A percentile compares a stretch with the other conserved stretches of the same genome.
These are phyloP conservation scores for Archilochus colubris DNA, from an alignment of 2,113 vertebrate species.

Conservation along the genomic window DNA sequence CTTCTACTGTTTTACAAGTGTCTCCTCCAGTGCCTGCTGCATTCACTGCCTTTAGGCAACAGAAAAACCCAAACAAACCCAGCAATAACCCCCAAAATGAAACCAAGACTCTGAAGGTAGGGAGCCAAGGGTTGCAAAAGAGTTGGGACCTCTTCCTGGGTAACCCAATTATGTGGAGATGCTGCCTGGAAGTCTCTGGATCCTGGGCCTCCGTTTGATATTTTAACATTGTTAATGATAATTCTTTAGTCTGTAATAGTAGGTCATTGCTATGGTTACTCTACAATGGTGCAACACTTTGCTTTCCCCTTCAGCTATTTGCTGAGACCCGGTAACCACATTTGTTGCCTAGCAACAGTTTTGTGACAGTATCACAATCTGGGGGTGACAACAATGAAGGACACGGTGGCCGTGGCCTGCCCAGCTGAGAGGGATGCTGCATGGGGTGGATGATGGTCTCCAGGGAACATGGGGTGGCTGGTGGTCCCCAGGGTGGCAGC, in stretches of 20 bases:
- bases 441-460: neutral
- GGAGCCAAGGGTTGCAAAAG: slow-evolving; percentile 14
- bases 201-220: slow-evolving; percentile 76
- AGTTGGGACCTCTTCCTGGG: slow-evolving; percentile 46
- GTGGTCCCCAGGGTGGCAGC: rapidly evolving
- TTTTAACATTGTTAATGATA: slow-evolving; percentile 85
- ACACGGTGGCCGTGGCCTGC: slow-evolving; percentile 62
- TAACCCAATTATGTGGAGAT: slow-evolving; percentile 67
- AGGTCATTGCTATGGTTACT: slow-evolving; percentile 91
- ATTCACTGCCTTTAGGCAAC: neutral
- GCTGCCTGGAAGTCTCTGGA: slow-evolving; percentile 69
- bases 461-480: rapidly evolving
- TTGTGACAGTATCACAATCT: slow-evolving; percentile 83
- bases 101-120: neutral
- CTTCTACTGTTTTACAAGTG: neutral
- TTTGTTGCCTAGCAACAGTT: slow-evolving; percentile 87
- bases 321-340: slow-evolving; percentile 80
- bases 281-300: slow-evolving; percentile 85
- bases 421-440: slow-evolving; percentile 39
- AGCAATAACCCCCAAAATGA: neutral
- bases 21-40: neutral
- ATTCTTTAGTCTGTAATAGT: slow-evolving; percentile 86
- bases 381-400: slow-evolving; percentile 80
- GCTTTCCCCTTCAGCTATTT: slow-evolving; percentile 84
- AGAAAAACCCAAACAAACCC: neutral